Base-by-base conservation (phyloP, 2,113 vertebrate species). In the Chionomys nivalis region DNA sequence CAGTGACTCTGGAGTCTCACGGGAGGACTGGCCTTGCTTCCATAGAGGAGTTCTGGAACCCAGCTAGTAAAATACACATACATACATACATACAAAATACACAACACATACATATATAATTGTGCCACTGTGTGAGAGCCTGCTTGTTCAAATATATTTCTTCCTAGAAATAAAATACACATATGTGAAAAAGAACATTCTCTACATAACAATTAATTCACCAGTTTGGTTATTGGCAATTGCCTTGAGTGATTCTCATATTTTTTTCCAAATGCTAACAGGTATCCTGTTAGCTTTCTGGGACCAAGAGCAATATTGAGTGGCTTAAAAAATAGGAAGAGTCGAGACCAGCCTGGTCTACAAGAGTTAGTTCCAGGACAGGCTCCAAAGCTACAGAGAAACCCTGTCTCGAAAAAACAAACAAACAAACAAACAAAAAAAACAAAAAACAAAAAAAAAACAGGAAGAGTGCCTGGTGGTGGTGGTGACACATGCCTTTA, bases 91-190 rank as follows among this genome's bases (percentile, higher is more conserved):
- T 52, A 52, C 13, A 13, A 52, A 52, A 52, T 52, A 52, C 49
- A 52, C 49, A 82, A 66, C 23, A 68, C 10, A 17, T 14, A 55
- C 24, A 39, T 21, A 68, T 19, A 49, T 49, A 87, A 39, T 68
- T 63, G 17, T 39, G 39, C 28, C 31, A 55, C 66, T 44, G 52
- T n/a, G 7, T 44, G 16, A 73, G 17, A 79, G 39, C 70, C 44
- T 94, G 4, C 28, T 61, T 89, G 70, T 93, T 90, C 92, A 66
- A 61, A 78, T 90, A 23, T 52, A 63, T 92, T 90, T 95, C 44
- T n/a, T 93, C 31, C 39, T 89, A 95, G 65, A 94, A 96, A 97
- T 94, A 94, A 96, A 97, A 91, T 47, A n/a, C 0, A 65, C 65
- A 65, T 14, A 70, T 10, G 21, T 89, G 28, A 55, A 36, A 88